Conservation (phyloP, 2,113 vertebrate species). For the Anseranas semipalmata region DNA sequence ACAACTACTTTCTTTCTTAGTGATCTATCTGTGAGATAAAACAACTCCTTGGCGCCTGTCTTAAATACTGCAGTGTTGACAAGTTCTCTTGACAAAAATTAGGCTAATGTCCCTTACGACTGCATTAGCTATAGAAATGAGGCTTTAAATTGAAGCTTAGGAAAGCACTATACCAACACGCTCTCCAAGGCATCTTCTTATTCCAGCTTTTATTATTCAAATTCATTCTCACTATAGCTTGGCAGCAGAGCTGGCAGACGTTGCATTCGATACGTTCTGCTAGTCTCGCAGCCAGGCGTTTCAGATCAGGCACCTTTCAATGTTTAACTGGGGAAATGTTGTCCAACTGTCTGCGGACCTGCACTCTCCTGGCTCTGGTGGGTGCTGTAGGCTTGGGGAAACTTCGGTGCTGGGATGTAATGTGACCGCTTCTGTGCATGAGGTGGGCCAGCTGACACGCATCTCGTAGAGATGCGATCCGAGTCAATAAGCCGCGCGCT, state of each 20-base stretch:
- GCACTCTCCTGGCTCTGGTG: neutral
- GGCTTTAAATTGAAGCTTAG: conserved; percentile 67
- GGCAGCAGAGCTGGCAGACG: conserved; percentile 32
- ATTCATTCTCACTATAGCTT: conserved; percentile 60
- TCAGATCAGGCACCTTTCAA: conserved; percentile 1
- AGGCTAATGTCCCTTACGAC: conserved; percentile 71
- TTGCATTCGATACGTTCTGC: neutral
- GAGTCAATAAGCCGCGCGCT: neutral
- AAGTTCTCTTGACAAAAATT: conserved; percentile 75
- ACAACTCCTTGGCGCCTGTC: conserved; percentile 52
- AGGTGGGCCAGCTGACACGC: neutral
- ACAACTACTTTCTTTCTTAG: conserved; percentile 57
- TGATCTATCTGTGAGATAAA: conserved; percentile 52
- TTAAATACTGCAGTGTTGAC: conserved; percentile 66
- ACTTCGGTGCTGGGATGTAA: rapidly evolving
- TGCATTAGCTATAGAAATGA: conserved; percentile 65
- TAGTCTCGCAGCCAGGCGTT: neutral
- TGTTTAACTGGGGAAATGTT: rapidly evolving
- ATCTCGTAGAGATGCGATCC: rapidly evolving
- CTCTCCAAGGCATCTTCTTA: conserved; percentile 65
- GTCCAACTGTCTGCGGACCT: rapidly evolving
- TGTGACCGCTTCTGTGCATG: rapidly evolving
- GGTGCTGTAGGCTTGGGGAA: neutral
- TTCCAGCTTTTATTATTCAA: conserved; percentile 74
- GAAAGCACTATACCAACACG: neutral